Evolutionary conservation across 1,140 invertebrate genomes (phyloP).

Genomic region (Brachionus manjavacas): DNA sequence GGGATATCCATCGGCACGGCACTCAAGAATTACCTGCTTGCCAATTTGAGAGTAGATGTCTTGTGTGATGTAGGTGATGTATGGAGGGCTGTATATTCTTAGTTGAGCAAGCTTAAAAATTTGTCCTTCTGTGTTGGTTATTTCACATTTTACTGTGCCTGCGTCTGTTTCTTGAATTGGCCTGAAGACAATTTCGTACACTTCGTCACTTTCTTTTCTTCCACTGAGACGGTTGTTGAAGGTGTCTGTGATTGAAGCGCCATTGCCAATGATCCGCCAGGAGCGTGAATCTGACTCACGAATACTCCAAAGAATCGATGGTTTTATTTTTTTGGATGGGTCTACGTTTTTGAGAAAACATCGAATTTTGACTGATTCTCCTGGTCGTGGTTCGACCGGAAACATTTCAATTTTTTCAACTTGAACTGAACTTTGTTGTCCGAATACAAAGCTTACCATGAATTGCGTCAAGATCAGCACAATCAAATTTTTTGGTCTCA

Average conservation of each 20-base stretch:
- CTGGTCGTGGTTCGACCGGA: conserved; percentile 10
- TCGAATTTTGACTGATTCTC: conserved; percentile 38
- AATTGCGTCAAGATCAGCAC: background rate
- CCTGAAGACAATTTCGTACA: conserved; percentile 36
- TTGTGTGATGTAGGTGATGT: conserved; percentile 30
- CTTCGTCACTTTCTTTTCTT: conserved; percentile 42
- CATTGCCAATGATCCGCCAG: conserved; percentile 36
- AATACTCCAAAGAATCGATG: conserved; percentile 37
- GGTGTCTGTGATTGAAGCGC: conserved; percentile 32
- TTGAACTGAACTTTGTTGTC: conserved; percentile 38
- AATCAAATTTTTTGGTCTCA: background rate
- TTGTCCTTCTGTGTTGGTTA: conserved; percentile 39
- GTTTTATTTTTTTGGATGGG: conserved; percentile 28
- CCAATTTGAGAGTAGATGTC: background rate
- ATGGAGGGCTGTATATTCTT: conserved; percentile 26
- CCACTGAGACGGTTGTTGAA: conserved; percentile 33
- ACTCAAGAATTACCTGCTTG: conserved; percentile 11
- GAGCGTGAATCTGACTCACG: background rate
- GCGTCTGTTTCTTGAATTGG: conserved; percentile 30
- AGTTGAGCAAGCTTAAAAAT: background rate
- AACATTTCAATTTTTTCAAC: conserved; percentile 41
- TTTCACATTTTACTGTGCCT: conserved; percentile 39
- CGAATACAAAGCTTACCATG: background rate
- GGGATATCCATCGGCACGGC: conserved; percentile 27
- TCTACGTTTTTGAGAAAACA: conserved; percentile 41